Base-by-base conservation (phyloP, 2,888 invertebrate species). In the Bombylius major region DNA sequence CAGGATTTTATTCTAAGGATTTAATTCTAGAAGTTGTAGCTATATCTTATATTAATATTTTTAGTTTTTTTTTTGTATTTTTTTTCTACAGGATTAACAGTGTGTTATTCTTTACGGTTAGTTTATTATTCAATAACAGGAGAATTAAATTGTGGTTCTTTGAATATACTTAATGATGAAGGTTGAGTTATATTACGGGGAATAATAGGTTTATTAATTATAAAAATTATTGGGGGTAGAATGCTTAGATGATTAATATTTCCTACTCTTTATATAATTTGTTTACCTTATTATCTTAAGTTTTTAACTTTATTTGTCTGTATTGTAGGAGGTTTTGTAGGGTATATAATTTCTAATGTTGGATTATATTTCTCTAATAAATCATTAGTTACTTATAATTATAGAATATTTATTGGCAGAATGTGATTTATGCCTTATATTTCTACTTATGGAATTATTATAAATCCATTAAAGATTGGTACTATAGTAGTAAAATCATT, bases 1-100 rank as follows among this genome's bases (percentile, higher is more conserved):
- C 80, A 1, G 82, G 80, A 0, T 82, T 81, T 82, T 84, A 82
- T 74, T 82, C 81, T 34, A 82, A 81, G 44, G 82, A 80, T 77
- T 70, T 79, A 71, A 78, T 82, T 78, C 77, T 82, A 71, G 82
- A 82, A 61, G 64, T 78, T 62, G 69, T 78, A 55, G 74, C 74
- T 62, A 73, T 80, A 70, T 74, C 69, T 61, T 73, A 75, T 75
- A 66, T 78, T 69, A 79, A 80, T 78, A 65, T 77, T 63, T 72
- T 76, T 71, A 69, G 76, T 70, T 79, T 77, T 73, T 68, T n/a
- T 78, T 64, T 70, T 79, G 66, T 78, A 75, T 73, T 78, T 77
- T 76, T 31, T 79, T 70, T 78, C 79, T 47, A 77, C 77, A 4
- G 77, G 78, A 0, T 74, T 82, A 67, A 82, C 82, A 14, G 76